Evolutionary conservation across 2,113 vertebrate genomes (phyloP), one percentile per base, ranked within the genome.

Genomic region (Callopanchax toddi): DNA sequence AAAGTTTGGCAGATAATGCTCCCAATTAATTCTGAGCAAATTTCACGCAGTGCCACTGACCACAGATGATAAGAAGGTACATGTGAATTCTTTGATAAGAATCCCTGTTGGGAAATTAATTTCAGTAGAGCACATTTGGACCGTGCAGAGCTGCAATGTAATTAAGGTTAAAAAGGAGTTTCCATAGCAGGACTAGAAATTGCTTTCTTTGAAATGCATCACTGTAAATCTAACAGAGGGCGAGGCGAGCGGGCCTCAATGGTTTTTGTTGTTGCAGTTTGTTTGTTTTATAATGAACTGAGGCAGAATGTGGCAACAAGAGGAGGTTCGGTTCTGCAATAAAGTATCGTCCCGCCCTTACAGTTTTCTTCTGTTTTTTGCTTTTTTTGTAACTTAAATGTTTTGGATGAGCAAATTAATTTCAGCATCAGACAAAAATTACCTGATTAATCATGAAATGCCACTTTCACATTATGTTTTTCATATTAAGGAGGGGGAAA

Each of bases 131-230:
- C 66, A 76, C 74, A 71, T 78, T 75, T 54, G 67, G 80, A 75
- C 64, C 52, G 59, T 53, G 55, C 67, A 68, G 79, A 62, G 71
- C 43, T n/a, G 62, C 34, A 5, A 70, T 71, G 81, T 83, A 83
- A 81, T 85, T 70, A 86, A 56, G 70, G 77, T 86, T 86, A 84
- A 81, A 85, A 75, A 62, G 75, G 56, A 69, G 58, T 58, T 78
- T 76, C 74, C 56, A 78, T 44, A 63, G 48, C 56, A 57, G 62
- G 72, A 65, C 23, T 57, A 48, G 64, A 87, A 82, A 78, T 74
- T 54, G 45, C 67, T 59, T 79, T 60, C 65, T 76, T 85, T 83
- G 66, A 85, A 71, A 82, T 40, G 4, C 39, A 71, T 82, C 55
- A 36, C 66, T 60, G 62, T 46, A 18, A 74, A 74, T 78, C 62